Percentiles rank a stretch among this genome's conserved stretches.
Evolutionary conservation across 2,797 vertebrate genomes (phyloP).

Genomic region (Poecilia wingei): DNA sequence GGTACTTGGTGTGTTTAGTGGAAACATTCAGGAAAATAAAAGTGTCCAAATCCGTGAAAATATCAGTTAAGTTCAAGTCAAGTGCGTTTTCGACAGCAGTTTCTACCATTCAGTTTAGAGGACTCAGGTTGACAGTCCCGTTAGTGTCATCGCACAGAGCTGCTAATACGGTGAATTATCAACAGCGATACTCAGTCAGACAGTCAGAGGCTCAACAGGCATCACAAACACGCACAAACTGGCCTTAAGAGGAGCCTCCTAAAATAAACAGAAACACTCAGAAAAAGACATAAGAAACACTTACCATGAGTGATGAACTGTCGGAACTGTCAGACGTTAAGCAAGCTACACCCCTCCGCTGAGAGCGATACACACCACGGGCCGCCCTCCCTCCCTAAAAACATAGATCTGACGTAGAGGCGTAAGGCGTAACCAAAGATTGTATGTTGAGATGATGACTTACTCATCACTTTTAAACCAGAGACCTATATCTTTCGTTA

Average conservation of each 20-base stretch:
- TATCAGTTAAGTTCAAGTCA: background rate
- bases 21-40: background rate
- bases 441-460: background rate
- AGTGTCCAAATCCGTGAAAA: background rate
- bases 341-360: slow-evolving; percentile 37
- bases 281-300: slow-evolving; percentile 42
- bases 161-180: slow-evolving; percentile 42
- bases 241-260: background rate
- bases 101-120: slow-evolving; percentile 28
- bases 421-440: slow-evolving; percentile 48
- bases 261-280: background rate
- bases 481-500: background rate
- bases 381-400: slow-evolving; percentile 21
- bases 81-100: slow-evolving; percentile 15
- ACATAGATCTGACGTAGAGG: slow-evolving; percentile 54
- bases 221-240: background rate
- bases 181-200: slow-evolving; percentile 12
- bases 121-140: slow-evolving; percentile 68
- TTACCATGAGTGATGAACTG: slow-evolving; percentile 69
- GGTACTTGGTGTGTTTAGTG: background rate
- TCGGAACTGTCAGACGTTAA: slow-evolving; percentile 42
- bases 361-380: slow-evolving; percentile 22
- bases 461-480: slow-evolving; percentile 15
- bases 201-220: slow-evolving; percentile 4
- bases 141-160: slow-evolving; percentile 53